These are phyloP conservation scores for Pampus argenteus DNA, from an alignment of 2,797 vertebrate genomes.

Conservation along the genomic window DNA sequence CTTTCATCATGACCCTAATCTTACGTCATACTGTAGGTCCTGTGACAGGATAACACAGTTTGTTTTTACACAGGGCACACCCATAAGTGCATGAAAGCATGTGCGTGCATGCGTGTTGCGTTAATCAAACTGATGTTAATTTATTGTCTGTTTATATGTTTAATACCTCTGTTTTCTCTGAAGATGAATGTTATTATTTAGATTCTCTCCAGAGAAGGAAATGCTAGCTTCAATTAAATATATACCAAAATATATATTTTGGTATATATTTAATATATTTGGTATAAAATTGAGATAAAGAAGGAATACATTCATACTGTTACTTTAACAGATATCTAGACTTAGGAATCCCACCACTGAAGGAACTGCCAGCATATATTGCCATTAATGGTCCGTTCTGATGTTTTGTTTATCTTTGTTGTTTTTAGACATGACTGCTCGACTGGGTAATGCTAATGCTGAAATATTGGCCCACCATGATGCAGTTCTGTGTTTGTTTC, in stretches of 20 bases:
- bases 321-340: slow-evolving; percentile 20
- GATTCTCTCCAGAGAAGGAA: slow-evolving; percentile 17
- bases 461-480: neutral
- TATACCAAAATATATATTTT: too few relatives aligned
- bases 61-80: slow-evolving; percentile 9
- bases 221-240: neutral
- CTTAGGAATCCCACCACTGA: slow-evolving; percentile 28
- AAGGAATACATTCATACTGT: neutral
- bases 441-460: slow-evolving; percentile 22
- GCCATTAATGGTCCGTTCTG: slow-evolving; percentile 41
- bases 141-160: slow-evolving; percentile 20
- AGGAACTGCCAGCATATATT: slow-evolving; percentile 28
- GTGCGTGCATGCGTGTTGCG: neutral
- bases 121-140: slow-evolving; percentile 52
- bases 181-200: slow-evolving; percentile 20
- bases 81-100: slow-evolving; percentile 3
- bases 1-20: neutral
- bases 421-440: slow-evolving; percentile 22
- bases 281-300: neutral
- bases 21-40: slow-evolving; percentile 16
- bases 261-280: too few relatives aligned
- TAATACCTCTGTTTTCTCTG: slow-evolving; percentile 13
- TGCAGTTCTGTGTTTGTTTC: neutral
- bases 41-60: slow-evolving; percentile 29
- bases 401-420: slow-evolving; percentile 28